These are phyloP conservation scores for Oxyteleia sp. DNA, from an alignment of 2,888 invertebrate species.

Conservation along the genomic window DNA sequence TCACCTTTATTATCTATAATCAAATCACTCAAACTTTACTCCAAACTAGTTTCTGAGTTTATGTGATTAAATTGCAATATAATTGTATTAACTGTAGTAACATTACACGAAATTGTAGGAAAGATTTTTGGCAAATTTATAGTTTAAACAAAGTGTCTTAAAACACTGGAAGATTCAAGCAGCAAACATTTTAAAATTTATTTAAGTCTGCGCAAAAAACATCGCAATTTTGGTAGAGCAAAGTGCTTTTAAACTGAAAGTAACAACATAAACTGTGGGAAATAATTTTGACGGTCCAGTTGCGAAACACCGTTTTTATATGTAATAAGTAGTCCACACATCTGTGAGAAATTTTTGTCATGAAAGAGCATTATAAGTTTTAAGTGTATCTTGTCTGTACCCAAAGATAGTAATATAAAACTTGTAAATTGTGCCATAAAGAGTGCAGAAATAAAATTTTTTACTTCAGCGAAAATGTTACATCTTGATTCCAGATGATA, in stretches of 20 bases:
- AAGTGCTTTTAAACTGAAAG: background rate
- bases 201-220: background rate
- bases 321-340: conserved; percentile 45
- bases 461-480: too few relatives aligned
- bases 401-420: conserved; percentile 43
- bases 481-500: too few relatives aligned
- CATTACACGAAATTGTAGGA: too few relatives aligned
- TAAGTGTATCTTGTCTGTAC: conserved; percentile 36
- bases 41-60: too few relatives aligned
- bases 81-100: too few relatives aligned
- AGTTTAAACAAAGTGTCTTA: too few relatives aligned
- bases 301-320: conserved; percentile 38
- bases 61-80: too few relatives aligned
- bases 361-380: conserved; percentile 46
- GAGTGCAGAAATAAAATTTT: conserved; percentile 60
- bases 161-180: too few relatives aligned
- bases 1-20: too few relatives aligned
- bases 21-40: too few relatives aligned
- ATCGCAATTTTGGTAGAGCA: background rate
- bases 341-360: conserved; percentile 53
- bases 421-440: conserved; percentile 57
- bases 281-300: conserved; percentile 53
- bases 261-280: conserved; percentile 43
- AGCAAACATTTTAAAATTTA: too few relatives aligned
- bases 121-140: too few relatives aligned